Evolutionary conservation across 1,140 invertebrate species (phyloP).

Genomic region (Macrocentrus cingulum): DNA sequence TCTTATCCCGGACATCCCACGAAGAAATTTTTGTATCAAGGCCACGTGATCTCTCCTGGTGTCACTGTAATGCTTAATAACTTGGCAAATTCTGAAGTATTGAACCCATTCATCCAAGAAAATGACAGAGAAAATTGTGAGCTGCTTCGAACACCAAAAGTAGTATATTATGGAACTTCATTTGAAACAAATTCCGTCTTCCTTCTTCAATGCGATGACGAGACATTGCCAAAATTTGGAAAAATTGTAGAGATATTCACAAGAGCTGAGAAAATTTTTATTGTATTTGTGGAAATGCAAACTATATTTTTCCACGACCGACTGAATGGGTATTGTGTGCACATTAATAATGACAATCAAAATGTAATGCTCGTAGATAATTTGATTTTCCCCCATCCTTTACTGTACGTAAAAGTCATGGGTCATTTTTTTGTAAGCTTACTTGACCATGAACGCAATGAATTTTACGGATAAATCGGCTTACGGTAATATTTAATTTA

Average conservation of each 20-base stretch:
- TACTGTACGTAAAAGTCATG: too few relatives aligned
- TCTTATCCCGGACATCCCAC: not conserved
- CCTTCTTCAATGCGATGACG: conserved; percentile 14
- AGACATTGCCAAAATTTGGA: conserved; percentile 19
- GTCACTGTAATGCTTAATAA: conserved; percentile 26
- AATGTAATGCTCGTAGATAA: too few relatives aligned
- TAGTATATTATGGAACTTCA: conserved; percentile 11
- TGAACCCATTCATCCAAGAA: conserved; percentile 23
- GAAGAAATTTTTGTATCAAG: conserved; percentile 32
- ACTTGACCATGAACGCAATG: too few relatives aligned
- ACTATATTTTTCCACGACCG: too few relatives aligned
- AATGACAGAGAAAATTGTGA: conserved; percentile 10
- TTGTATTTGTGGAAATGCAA: too few relatives aligned
- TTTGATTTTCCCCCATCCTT: too few relatives aligned
- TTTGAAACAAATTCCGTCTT: conserved; percentile 19
- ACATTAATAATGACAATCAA: too few relatives aligned
- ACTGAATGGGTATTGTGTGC: too few relatives aligned
- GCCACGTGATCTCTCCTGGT: conserved; percentile 27
- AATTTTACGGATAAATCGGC: too few relatives aligned
- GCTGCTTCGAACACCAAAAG: conserved; percentile 26
- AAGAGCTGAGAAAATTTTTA: too few relatives aligned
- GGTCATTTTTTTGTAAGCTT: too few relatives aligned
- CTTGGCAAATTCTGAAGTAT: conserved; percentile 24
- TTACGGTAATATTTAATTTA: too few relatives aligned
- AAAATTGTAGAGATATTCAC: not conserved